Percentiles rank a stretch among this genome's conserved stretches.
These are phyloP conservation scores for Aphrophora alni DNA, from an alignment of 2,888 invertebrate genomes.

Conservation along the genomic window DNA sequence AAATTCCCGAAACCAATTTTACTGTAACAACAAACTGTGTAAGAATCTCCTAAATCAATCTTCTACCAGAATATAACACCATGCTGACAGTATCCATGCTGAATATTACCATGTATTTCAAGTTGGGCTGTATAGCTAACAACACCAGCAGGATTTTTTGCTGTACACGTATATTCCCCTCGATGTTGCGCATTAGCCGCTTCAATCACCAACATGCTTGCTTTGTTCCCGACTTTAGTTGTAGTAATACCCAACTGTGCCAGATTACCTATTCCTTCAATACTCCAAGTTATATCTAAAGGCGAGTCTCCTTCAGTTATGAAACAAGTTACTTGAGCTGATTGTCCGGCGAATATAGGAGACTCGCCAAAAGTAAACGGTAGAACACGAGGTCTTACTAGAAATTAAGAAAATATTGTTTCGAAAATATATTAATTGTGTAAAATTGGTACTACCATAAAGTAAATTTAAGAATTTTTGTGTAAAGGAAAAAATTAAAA, in stretches of 20 bases:
- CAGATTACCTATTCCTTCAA: constrained; percentile 60
- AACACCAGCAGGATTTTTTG: constrained; percentile 64
- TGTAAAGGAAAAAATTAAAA: constrained; percentile 67
- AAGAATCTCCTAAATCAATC: no score
- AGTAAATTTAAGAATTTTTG: constrained; percentile 72
- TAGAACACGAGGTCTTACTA: constrained; percentile 74
- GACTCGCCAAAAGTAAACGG: constrained; percentile 77
- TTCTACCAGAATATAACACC: no score
- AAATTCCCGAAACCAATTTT: no score
- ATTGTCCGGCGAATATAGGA: constrained; percentile 74
- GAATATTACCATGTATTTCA: constrained; percentile 65
- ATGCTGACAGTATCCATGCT: no score
- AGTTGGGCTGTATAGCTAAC: constrained; percentile 62
- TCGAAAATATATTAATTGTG: no score
- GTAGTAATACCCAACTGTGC: constrained; percentile 55
- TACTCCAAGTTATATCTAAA: constrained; percentile 70
- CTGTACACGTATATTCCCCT: constrained; percentile 66
- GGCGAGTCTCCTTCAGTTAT: constrained; percentile 77
- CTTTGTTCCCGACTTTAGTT: constrained; percentile 59
- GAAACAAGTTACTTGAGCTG: constrained; percentile 71
- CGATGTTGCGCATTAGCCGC: constrained; percentile 52
- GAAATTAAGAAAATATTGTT: constrained; percentile 44
- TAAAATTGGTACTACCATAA: no score
- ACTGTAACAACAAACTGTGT: no score
- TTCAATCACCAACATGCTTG: constrained; percentile 52